A percentile compares a stretch with the other conserved stretches of the same genome.
Evolutionary conservation across 2,113 vertebrate species (phyloP).

Genomic region (Cichladusa arquata): DNA sequence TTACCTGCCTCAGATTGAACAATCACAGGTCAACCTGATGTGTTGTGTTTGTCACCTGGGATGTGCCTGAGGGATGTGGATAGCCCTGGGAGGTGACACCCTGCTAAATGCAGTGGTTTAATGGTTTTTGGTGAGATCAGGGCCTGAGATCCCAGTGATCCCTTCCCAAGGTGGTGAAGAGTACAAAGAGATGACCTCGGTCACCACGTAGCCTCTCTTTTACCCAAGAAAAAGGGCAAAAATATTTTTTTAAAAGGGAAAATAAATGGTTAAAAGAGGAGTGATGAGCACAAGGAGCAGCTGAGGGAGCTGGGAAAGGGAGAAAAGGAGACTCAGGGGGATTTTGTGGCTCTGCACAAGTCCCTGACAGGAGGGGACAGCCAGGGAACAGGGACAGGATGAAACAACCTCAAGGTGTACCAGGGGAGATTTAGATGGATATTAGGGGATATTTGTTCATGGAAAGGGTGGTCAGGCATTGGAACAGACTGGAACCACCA

Average conservation of each 20-base stretch:
- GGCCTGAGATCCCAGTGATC: not conserved
- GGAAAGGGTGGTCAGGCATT: not conserved
- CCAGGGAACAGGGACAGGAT: accelerated
- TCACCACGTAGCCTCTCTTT: not conserved
- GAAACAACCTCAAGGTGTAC: accelerated
- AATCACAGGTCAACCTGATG: not conserved
- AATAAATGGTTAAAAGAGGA: not conserved
- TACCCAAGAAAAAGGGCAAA: not conserved
- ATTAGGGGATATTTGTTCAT: too few species aligned
- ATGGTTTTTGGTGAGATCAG: not conserved
- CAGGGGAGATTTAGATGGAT: too few species aligned
- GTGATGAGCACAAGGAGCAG: accelerated
- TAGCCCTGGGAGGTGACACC: not conserved
- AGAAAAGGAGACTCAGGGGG: not conserved
- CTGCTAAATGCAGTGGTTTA: not conserved
- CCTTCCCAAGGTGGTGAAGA: not conserved
- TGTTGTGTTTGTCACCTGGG: not conserved
- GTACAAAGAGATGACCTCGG: not conserved
- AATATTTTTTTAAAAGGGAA: not conserved
- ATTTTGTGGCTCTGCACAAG: not conserved
- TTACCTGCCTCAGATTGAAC: not conserved
- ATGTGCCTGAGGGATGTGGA: not conserved
- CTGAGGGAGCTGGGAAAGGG: not conserved
- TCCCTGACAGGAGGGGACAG: not conserved
- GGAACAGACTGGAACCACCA: not conserved